Percentiles rank a stretch among this genome's conserved stretches.
phyloP scores from a whole-genome alignment of 2,888 invertebrate species.

The Pardosa pseudoannulata region DNA sequence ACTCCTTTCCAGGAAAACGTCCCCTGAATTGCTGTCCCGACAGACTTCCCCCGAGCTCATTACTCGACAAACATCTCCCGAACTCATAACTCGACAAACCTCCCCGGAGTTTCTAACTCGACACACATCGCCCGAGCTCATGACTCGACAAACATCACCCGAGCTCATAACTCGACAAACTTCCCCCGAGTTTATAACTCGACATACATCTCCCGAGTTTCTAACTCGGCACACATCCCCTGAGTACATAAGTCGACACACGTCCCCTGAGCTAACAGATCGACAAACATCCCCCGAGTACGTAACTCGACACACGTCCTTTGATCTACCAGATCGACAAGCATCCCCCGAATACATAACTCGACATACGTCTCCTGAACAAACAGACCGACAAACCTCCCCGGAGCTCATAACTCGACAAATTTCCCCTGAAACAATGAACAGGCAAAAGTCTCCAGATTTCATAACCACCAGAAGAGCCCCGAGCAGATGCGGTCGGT shows the following conservation, averaged over 20 bases:
- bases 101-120: neutral
- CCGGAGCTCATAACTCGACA: slow-evolving; percentile 2
- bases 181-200: neutral
- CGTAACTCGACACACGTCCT: no score
- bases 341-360: slow-evolving; percentile 14
- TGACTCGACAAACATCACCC: neutral
- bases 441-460: neutral
- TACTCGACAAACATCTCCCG: slow-evolving; percentile 21
- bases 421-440: slow-evolving; percentile 14
- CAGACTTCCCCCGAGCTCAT: neutral
- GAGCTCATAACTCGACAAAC: slow-evolving; percentile 1
- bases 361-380: slow-evolving; percentile 3
- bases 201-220: slow-evolving; percentile 11
- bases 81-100: neutral
- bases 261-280: no score
- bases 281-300: no score
- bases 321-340: neutral
- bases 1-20: slow-evolving; percentile 15
- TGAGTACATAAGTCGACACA: neutral
- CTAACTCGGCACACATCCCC: neutral
- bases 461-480: slow-evolving; percentile 7
- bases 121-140: slow-evolving; percentile 13
- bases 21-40: neutral
- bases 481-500: slow-evolving; percentile 11
- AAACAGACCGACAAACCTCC: neutral